Evolutionary conservation across 2,888 invertebrate species (phyloP), one percentile per base, ranked within the genome.

Genomic region (Gymnocheta viridis): DNA sequence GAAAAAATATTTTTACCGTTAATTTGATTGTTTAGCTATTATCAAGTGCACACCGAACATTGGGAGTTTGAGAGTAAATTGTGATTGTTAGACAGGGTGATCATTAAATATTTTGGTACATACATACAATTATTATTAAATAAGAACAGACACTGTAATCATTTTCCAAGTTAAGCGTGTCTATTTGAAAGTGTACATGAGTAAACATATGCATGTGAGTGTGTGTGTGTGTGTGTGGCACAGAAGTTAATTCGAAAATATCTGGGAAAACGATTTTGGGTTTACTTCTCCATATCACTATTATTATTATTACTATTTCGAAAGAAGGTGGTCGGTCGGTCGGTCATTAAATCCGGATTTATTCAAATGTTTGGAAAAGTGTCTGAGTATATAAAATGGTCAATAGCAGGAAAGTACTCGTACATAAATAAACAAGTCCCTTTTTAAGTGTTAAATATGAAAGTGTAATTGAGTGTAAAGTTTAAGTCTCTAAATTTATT

Each of bases 381-480:
- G 10, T 58, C 38, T 41, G 41, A 19, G 35, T 29, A 10, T 27
- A 41, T 74, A 38, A 64, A 77, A 60, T 69, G 77, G 67, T 77
- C 58, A 77, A 27, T 60, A 58, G 27, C 54, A 6, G 69, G 1
- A 17, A 14, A 41, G 27, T 44, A 29, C 17, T 4, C 2, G 27
- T 1, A 24, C 54, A 54, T 64, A 58, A 47, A 58, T 10, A 77
- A 47, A 58, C 7, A 77, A 77, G 58, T 29, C 27, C 17, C 51
- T 38, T 69, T 67, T 67, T 24, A 51, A 29, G 77, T 77, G 77
- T 79, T 79, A 79, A 64, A 66, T 70, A 62, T 35, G 35, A 64
- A 66, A 58, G 80, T 69, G 81, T 84, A 84, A 84, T 84, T 84
- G 84, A 78, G 84, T 84, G 84, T 78, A 81, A 84, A 84, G 77